Base-by-base conservation (phyloP, 2,797 vertebrate species). In the Lerista edwardsae region DNA sequence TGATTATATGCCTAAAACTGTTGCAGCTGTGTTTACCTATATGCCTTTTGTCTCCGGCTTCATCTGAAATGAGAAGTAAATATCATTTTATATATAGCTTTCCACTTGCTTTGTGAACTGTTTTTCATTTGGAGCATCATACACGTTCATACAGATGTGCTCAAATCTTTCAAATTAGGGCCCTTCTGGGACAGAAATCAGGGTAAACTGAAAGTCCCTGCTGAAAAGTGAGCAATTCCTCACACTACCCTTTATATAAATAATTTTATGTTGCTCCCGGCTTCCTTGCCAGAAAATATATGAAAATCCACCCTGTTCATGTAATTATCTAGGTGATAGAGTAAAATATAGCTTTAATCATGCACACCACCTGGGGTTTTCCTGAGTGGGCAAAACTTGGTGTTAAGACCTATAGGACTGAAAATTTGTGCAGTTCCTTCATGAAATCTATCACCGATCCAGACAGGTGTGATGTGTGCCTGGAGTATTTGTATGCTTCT, bases 21-120 rank as follows among this genome's bases (percentile, higher is more conserved):
- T 93, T 95, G 95, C 96, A 97, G 96, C 96, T 97, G 96, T 96
- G 95, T 97, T 96, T 97, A 97, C 96, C 96, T 96, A 96, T 95
- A 90, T 91, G 91, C 87, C 94, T 96, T 97, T 96, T 96, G 96
- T 96, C 92, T 95, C 80, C 64, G 85, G 85, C 95, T 95, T 95
- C 94, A 95, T 96, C 90, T 93, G 93, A 96, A 94, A 95, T 89
- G 92, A 95, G 94, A 95, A 93, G 90, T 95, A 94, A 95, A 95
- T 95, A 96, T 96, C 84, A 95, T 95, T 96, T 96, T 95, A 96
- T 96, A 96, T 95, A 96, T 96, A 96, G 95, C 93, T 95, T 96
- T 94, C 93, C 91, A 94, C 92, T 96, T 95, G 94, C 95, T 97
- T 96, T 96, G 95, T 96, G 96, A 96, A 96, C 95, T 94, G 90